A percentile compares a stretch with the other conserved stretches of the same genome.
Conservation (phyloP, 1,140 invertebrate species). For the Pararge aegeria region DNA sequence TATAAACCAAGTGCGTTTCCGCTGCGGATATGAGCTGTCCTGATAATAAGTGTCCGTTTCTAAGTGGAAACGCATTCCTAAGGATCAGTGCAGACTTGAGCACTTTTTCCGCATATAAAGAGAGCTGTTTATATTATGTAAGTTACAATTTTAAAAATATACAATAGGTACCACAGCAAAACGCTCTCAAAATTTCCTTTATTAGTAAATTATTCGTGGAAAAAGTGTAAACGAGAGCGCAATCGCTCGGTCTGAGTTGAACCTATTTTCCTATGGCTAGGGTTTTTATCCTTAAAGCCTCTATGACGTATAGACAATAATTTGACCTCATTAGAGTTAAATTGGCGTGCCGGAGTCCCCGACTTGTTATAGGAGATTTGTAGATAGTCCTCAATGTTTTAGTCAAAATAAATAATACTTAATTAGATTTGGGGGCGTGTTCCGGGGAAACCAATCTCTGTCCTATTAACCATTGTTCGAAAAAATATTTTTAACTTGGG, state of each 20-base stretch:
- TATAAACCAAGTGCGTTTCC: no score
- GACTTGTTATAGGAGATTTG: slow-evolving; percentile 31
- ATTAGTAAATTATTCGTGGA: no score
- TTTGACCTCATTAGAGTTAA: slow-evolving; percentile 26
- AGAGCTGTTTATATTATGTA: no score
- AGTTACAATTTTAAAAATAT: no score
- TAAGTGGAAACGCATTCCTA: no score
- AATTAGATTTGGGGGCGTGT: slow-evolving; percentile 23
- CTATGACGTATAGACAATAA: slow-evolving; percentile 29
- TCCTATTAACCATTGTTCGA: neutral
- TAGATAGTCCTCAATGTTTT: slow-evolving; percentile 48
- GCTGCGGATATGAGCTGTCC: no score
- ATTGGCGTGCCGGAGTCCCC: slow-evolving; percentile 23
- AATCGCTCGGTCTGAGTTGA: neutral
- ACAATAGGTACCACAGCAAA: no score
- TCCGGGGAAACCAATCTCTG: slow-evolving; percentile 23
- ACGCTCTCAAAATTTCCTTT: no score
- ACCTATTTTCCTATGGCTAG: neutral
- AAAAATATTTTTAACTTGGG: neutral
- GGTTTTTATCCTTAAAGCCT: neutral
- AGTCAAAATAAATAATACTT: slow-evolving; percentile 40
- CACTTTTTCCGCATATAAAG: no score
- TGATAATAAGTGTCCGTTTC: no score
- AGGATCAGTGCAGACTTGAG: no score
- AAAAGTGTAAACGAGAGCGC: no score